Conservation (phyloP, 2,113 vertebrate species). For the Perca schrenkii region DNA sequence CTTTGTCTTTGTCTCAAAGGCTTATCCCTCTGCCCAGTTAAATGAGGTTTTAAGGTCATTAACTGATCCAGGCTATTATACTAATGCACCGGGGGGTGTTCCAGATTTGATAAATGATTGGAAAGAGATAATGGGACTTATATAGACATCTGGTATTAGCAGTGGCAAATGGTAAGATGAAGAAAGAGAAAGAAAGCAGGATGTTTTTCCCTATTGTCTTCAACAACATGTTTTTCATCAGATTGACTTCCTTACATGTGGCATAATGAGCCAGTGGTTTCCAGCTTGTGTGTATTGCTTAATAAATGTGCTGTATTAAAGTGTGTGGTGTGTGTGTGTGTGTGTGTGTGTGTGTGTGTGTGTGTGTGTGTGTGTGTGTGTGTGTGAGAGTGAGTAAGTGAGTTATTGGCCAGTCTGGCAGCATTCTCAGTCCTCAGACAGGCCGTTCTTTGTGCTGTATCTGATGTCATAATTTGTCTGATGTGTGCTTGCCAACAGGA, state of each 20-base stretch:
- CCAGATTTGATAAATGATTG: slow-evolving; percentile 71
- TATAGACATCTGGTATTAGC: slow-evolving; percentile 51
- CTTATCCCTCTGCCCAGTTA: slow-evolving; percentile 55
- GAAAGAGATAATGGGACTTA: slow-evolving; percentile 61
- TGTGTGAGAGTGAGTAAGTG: slow-evolving; percentile 12
- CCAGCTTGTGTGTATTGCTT: slow-evolving; percentile 36
- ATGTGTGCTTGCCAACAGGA: slow-evolving; percentile 59
- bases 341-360: slow-evolving; percentile 16
- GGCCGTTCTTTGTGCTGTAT: slow-evolving; percentile 71
- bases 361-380: slow-evolving; percentile 29
- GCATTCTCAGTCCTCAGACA: slow-evolving; percentile 66
- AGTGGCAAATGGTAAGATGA: neutral
- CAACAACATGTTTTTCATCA: slow-evolving; percentile 14
- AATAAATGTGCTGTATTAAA: slow-evolving; percentile 32
- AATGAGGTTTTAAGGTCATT: slow-evolving; percentile 77
- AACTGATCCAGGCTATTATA: slow-evolving; percentile 73
- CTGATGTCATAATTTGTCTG: slow-evolving; percentile 77
- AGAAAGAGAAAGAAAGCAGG: slow-evolving; percentile 7
- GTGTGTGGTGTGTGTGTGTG: slow-evolving; percentile 29
- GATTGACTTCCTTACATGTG: slow-evolving; percentile 8
- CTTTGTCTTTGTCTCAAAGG: slow-evolving; percentile 53
- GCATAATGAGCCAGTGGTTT: slow-evolving; percentile 24
- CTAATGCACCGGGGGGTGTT: slow-evolving; percentile 67
- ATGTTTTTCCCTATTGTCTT: slow-evolving; percentile 23
- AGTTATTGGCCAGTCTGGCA: slow-evolving; percentile 56